A percentile compares a stretch with the other conserved stretches of the same genome.
phyloP scores from a whole-genome alignment of 2,113 vertebrate species.

The Otus sunia region DNA sequence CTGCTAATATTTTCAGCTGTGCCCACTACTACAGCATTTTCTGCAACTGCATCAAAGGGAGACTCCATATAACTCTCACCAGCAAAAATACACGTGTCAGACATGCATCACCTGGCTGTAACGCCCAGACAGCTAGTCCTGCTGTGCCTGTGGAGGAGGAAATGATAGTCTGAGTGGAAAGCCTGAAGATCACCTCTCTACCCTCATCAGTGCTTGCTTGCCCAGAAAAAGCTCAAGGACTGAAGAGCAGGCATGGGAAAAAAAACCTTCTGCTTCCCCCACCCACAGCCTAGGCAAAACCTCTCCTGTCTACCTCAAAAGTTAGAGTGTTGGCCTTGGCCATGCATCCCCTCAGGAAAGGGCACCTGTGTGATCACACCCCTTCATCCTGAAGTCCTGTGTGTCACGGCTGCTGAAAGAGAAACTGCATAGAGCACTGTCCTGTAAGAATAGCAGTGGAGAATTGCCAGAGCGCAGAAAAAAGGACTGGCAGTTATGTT shows the following conservation, averaged over 20 bases:
- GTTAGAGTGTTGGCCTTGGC: background rate
- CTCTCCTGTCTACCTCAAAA: background rate
- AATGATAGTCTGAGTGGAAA: background rate
- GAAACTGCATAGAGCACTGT: background rate
- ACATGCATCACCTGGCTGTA: background rate
- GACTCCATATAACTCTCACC: background rate
- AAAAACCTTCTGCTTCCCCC: background rate
- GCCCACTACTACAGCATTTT: background rate
- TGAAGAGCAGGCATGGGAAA: background rate
- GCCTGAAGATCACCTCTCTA: background rate
- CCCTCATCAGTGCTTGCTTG: background rate
- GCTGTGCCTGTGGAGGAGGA: background rate
- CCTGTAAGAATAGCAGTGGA: background rate
- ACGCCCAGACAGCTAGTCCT: background rate
- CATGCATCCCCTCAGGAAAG: background rate
- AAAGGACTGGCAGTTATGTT: background rate
- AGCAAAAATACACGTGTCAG: background rate
- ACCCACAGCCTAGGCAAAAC: background rate
- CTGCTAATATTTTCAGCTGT: background rate
- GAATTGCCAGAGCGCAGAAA: background rate
- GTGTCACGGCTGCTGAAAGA: background rate
- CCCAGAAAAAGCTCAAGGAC: background rate
- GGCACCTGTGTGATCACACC: background rate
- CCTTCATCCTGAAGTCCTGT: background rate
- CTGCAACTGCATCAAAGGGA: background rate